These are phyloP conservation scores for Probaryconus sp. DNA, from an alignment of 1,140 invertebrate species.

Conservation along the genomic window DNA sequence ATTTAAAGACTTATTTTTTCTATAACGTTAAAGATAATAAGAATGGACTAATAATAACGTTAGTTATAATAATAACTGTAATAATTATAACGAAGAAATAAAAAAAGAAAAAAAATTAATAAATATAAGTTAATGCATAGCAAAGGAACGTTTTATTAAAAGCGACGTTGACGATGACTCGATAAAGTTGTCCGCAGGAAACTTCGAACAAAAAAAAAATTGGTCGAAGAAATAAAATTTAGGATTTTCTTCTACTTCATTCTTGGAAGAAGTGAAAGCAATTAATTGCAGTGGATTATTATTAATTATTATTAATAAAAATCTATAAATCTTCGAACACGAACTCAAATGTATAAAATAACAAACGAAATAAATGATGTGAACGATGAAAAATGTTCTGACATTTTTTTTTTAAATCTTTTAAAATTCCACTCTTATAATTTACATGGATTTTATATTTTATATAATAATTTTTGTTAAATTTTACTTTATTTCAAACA, in stretches of 20 bases:
- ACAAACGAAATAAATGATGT: constrained; percentile 72
- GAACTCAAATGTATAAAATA: constrained; percentile 71
- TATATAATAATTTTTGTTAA: not conserved
- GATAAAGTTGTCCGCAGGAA: constrained; percentile 62
- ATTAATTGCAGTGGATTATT: constrained; percentile 45
- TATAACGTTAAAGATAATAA: constrained; percentile 74
- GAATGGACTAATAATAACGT: constrained; percentile 61
- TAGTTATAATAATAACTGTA: constrained; percentile 57
- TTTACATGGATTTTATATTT: constrained; percentile 21
- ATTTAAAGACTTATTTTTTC: constrained; percentile 79
- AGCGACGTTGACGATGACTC: constrained; percentile 66
- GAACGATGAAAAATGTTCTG: constrained; percentile 54
- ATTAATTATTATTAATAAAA: no score
- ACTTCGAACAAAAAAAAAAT: constrained; percentile 38
- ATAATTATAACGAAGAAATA: constrained; percentile 67
- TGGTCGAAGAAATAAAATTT: constrained; percentile 45
- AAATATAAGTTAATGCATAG: constrained; percentile 73
- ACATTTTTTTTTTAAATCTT: no score
- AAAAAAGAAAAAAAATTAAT: no score
- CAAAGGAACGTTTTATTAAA: constrained; percentile 70
- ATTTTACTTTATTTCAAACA: no score
- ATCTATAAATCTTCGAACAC: constrained; percentile 54
- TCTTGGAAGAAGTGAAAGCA: constrained; percentile 21
- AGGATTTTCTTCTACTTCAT: constrained; percentile 59
- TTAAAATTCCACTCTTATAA: no score